Evolutionary conservation across 2,113 vertebrate genomes (phyloP).

Genomic region (Sminthopsis crassicaudata): DNA sequence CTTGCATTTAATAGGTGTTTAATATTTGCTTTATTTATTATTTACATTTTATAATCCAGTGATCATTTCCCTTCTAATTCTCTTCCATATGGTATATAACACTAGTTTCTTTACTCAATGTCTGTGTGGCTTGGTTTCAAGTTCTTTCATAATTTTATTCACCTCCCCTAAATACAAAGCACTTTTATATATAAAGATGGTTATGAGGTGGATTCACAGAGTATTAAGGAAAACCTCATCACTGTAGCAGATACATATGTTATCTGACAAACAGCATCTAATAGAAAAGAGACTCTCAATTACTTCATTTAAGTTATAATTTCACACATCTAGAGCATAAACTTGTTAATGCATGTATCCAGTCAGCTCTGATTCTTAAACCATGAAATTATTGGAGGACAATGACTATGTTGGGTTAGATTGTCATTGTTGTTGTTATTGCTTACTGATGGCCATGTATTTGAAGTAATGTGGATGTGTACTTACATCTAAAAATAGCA

Average conservation of each 20-base stretch:
- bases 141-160: neutral
- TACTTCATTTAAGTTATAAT: constrained; percentile 29
- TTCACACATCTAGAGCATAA: neutral
- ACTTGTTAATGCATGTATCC: neutral
- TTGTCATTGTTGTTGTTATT: neutral
- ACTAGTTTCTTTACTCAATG: neutral
- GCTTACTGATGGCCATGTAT: constrained; percentile 45
- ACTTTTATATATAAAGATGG: constrained; percentile 43
- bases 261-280: constrained; percentile 28
- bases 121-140: neutral
- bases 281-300: constrained; percentile 40
- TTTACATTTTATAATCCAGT: neutral
- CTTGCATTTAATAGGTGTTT: neutral
- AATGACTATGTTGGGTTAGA: neutral
- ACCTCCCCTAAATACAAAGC: neutral
- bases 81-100: neutral
- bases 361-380: constrained; percentile 11
- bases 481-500: neutral
- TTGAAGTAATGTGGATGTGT: constrained; percentile 33
- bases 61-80: neutral
- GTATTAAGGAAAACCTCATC: constrained; percentile 46
- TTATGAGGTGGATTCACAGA: constrained; percentile 45
- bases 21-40: neutral
- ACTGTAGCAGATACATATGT: constrained; percentile 16
- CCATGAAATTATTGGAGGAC: constrained; percentile 54